phyloP scores from a whole-genome alignment of 2,888 invertebrate species.

The Byasa hedistus region DNA sequence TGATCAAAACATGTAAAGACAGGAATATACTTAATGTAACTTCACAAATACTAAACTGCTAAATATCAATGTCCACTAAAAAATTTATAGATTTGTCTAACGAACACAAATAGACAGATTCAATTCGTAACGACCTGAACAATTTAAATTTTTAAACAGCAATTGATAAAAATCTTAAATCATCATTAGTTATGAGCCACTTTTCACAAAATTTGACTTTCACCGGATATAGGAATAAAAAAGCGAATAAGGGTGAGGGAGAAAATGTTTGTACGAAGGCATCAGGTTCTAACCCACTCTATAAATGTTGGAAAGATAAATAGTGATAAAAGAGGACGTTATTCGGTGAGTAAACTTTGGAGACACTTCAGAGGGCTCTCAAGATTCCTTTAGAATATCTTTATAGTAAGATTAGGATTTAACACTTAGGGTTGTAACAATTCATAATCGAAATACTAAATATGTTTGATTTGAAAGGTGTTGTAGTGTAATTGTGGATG shows the following conservation, averaged over 20 bases:
- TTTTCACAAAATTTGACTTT: constrained; percentile 22
- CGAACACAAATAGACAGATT: too few relatives aligned
- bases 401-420: constrained; percentile 44
- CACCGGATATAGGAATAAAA: constrained; percentile 25
- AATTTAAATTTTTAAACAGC: too few relatives aligned
- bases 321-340: constrained; percentile 25
- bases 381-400: constrained; percentile 37
- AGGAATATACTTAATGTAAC: too few relatives aligned
- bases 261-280: not conserved
- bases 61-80: too few relatives aligned
- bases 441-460: not conserved
- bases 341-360: constrained; percentile 37
- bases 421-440: constrained; percentile 47
- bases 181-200: too few relatives aligned
- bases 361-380: constrained; percentile 26
- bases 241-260: not conserved
- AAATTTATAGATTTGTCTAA: too few relatives aligned
- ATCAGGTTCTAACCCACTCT: constrained; percentile 2
- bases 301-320: constrained; percentile 25
- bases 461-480: not conserved
- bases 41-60: too few relatives aligned
- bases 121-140: too few relatives aligned
- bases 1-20: too few relatives aligned
- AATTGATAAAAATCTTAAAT: too few relatives aligned
- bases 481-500: too few relatives aligned